Evolutionary conservation across 2,888 invertebrate species (phyloP), one percentile per base, ranked within the genome.

Genomic region (Pteria penguin): DNA sequence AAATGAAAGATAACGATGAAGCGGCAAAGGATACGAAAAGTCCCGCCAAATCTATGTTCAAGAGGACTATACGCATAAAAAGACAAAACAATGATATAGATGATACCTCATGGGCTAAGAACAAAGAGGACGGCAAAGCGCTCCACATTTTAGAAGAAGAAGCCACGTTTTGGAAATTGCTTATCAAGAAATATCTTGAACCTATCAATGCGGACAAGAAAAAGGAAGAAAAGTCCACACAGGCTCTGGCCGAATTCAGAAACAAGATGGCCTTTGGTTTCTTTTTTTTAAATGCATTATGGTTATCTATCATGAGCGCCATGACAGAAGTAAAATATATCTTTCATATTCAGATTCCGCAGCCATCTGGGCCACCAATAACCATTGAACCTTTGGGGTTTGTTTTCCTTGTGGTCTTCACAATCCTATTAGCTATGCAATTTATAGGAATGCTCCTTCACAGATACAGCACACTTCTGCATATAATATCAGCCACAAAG

Each of bases 231-330:
- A 32, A 36, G 45, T 11, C 5, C 14, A 36, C 14, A 5, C 5
- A 36, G 45, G 45, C 45, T 36, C 57, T 98, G 92, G 96, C 96
- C 94, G 98, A 97, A 92, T 94, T 99, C 90, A 95, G 98, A 92
- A 97, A 98, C 94, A 96, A 96, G 89, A 96, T 80, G 4, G 76
- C 82, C 4, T 88, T 88, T 66, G 86, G 79, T 2, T 98, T 98
- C 94, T 97, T 98, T 94, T 98, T 99, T 97, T 93, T 97, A 93
- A 99, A 99, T 94, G 97, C 97, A 84, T 95, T 99, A 90, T 99
- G 98, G 95, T 97, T 99, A 90, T 95, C 98, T 93, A 97, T 98
- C 36, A 86, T 85, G 76, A 81, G 76, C 26, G 79, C 82, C 5
- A 79, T 86, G 45, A 84, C 77, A n/a, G 73, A 78, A 29, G 81